phyloP scores from a whole-genome alignment of 2,797 vertebrate species.

The Cynopterus sphinx region DNA sequence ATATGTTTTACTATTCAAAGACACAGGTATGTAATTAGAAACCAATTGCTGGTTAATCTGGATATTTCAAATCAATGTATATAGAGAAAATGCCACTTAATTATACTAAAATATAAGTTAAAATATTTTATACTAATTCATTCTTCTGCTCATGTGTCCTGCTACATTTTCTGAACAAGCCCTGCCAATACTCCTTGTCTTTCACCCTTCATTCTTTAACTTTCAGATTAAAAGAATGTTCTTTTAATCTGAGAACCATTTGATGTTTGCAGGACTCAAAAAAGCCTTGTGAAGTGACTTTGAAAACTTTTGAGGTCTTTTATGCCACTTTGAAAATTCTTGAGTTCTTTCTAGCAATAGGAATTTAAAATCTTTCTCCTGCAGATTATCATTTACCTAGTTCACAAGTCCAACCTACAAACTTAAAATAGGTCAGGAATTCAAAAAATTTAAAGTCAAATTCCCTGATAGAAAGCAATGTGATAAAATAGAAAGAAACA shows the following conservation, averaged over 20 bases:
- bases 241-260: neutral
- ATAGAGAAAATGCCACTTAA: neutral
- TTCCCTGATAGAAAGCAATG: neutral
- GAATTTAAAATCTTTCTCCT: constrained; percentile 47
- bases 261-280: constrained; percentile 53
- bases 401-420: constrained; percentile 20
- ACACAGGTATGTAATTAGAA: neutral
- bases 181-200: neutral
- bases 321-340: constrained; percentile 1
- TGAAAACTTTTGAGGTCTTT: constrained; percentile 56
- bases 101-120: neutral
- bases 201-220: constrained; percentile 1
- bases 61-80: neutral
- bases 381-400: constrained; percentile 33
- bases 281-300: constrained; percentile 52
- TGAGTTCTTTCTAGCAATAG: constrained; percentile 15
- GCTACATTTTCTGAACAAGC: neutral
- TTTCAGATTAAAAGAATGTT: neutral
- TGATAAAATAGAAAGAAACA: neutral
- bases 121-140: neutral
- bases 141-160: neutral
- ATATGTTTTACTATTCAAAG: neutral
- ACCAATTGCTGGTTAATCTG: neutral
- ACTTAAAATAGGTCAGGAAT: neutral
- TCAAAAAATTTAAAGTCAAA: constrained; percentile 42